Evolutionary conservation across 2,797 vertebrate species (phyloP), one percentile per base, ranked within the genome.

Genomic region (Diceros bicornis): DNA sequence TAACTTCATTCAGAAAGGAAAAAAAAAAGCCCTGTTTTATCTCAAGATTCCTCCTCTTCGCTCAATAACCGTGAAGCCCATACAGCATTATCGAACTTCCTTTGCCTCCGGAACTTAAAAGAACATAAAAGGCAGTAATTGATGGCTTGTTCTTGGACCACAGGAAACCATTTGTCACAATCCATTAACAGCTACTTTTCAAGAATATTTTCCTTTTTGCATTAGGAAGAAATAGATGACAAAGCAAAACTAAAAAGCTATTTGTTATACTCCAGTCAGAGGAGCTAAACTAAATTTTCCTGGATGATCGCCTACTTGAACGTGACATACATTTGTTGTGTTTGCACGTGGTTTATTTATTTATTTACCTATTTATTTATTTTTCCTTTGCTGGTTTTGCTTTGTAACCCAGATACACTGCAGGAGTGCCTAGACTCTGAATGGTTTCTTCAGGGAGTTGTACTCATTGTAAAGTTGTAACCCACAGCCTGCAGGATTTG

Each of bases 121-220:
- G 64, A 98, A 96, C 8, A 61, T 94, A 95, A 98, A 98, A 98
- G 44, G 50, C 72, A 98, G 47, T 97, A 98, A 98, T 52, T 98
- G 96, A 97, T 97, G 96, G 79, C 81, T 98, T 97, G 93, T 97
- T 98, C 97, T 97, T 97, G 97, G 97, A 96, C 97, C 94, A 92
- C 97, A 97, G 97, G 98, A 98, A 98, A 97, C 94, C 88, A 68
- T 96, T 98, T 98, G 97, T 97, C 97, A 95, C 96, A 97, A 92
- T 95, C 88, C 93, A 97, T 98, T 98, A 98, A 97, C 62, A 79
- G 96, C 44, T 97, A 84, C 86, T 98, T 98, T 98, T 96, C 97
- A 98, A 97, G 97, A 89, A 95, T 85, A 89, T 69, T 95, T 88
- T 86, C 41, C 96, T 89, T 69, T 88, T 97, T 97, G 74, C 92